phyloP scores from a whole-genome alignment of 2,888 invertebrate species.

The Archips xylosteana region DNA sequence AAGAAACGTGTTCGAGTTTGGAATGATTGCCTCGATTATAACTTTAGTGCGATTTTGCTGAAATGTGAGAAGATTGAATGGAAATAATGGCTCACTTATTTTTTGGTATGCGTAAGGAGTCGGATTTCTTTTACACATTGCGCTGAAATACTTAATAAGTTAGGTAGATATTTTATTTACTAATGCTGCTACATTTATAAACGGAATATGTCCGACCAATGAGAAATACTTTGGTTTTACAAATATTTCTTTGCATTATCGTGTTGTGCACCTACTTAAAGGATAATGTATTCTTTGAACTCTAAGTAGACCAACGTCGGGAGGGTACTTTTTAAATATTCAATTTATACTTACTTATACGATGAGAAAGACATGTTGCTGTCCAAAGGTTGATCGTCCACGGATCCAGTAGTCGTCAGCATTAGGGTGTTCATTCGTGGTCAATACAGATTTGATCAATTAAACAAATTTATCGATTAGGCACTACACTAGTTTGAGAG shows the following conservation, averaged over 20 bases:
- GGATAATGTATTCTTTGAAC: not conserved
- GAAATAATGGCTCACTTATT: constrained; percentile 13
- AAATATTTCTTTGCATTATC: too few relatives aligned
- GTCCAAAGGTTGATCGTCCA: constrained; percentile 79
- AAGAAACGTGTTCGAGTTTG: constrained; percentile 30
- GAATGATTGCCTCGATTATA: constrained; percentile 25
- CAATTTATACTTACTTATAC: constrained; percentile 72
- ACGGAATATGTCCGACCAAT: not conserved
- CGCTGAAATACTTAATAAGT: not conserved
- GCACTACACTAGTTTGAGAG: constrained; percentile 69
- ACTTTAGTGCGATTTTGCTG: constrained; percentile 28
- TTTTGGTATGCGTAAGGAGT: constrained; percentile 1
- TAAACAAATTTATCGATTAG: constrained; percentile 51
- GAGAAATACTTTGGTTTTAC: too few relatives aligned
- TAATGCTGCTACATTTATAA: not conserved
- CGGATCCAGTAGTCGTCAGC: constrained; percentile 76
- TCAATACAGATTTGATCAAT: constrained; percentile 49
- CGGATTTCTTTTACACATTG: not conserved
- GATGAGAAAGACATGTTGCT: constrained; percentile 80
- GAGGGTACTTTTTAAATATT: not conserved
- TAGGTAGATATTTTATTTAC: not conserved
- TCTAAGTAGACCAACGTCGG: not conserved
- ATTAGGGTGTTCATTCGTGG: constrained; percentile 81
- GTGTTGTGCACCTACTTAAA: too few relatives aligned
- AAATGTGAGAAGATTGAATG: constrained; percentile 25